Base-by-base conservation (phyloP, 2,113 vertebrate genomes). In the Myxocyprinus asiaticus region DNA sequence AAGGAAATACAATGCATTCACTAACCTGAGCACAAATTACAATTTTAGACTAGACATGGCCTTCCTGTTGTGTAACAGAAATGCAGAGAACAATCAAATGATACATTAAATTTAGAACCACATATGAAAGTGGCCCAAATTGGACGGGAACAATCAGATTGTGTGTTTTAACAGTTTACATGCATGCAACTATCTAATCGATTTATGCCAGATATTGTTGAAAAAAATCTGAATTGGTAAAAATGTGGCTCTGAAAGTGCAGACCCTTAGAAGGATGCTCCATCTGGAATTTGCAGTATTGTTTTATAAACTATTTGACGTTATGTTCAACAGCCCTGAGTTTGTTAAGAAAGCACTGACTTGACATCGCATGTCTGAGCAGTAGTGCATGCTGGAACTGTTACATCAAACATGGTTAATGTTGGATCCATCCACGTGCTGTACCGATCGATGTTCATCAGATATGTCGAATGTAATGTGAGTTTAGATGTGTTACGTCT, bases 391-490 rank as follows among this genome's bases (percentile, higher is more conserved):
- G 59, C 58, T 42, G 44, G 59, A 7, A 51, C 45, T 2, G 14
- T 11, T 73, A 58, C 70, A 73, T 17, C 68, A 11, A 2, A 43
- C 8, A 9, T 10, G 17, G 50, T 43, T 71, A 45, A 43, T 59
- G 55, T 61, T 9, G 33, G 33, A 44, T 58, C 10, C 43, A 73
- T 9, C n/a, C 53, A 73, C 59, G 58, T 33, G 15, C 71, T 63
- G 15, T 14, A 22, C 44, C 62, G 44, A 62, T 74, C 56, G 48
- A 44, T 63, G 58, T 74, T 74, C 15, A 47, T 61, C 44, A 74
- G 58, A 33, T 47, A 58, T 58, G 45, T 63, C 4, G 45, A 51
- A 58, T 74, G 72, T 44, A 74, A 74, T 74, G 72, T 51, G 45
- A 62, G 45, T 63, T 74, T 48, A 63, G 45, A 51, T 2, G 45